These are phyloP conservation scores for Agrotis clavis DNA, from an alignment of 2,888 invertebrate species.

Conservation along the genomic window DNA sequence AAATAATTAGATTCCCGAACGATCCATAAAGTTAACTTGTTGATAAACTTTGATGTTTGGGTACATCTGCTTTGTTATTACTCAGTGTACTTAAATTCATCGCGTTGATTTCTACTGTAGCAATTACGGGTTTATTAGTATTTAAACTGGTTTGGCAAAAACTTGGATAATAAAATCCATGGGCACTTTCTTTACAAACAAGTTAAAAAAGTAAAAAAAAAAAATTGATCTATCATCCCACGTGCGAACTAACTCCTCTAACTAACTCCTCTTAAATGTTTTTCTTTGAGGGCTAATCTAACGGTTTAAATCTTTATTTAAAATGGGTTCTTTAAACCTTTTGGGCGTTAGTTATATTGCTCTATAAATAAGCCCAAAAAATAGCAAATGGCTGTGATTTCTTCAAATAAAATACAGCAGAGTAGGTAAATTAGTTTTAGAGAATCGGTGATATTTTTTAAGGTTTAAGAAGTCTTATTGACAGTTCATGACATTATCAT, in stretches of 20 bases:
- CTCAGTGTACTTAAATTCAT: too few species aligned
- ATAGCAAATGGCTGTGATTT: conserved; percentile 34
- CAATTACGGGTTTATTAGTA: too few species aligned
- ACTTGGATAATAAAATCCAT: background rate
- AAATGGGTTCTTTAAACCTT: background rate
- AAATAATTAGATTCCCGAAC: background rate
- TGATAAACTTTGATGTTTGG: background rate
- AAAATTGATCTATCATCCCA: background rate
- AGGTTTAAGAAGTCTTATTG: background rate
- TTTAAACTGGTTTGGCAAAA: background rate
- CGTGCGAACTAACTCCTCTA: too few species aligned
- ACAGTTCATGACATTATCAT: background rate
- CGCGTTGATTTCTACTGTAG: too few species aligned
- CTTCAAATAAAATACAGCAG: conserved; percentile 3
- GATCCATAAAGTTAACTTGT: background rate
- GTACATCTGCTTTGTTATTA: too few species aligned
- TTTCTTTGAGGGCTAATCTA: background rate
- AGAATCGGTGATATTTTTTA: conserved; percentile 34
- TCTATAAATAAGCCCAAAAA: conserved; percentile 4
- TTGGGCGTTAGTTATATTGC: background rate
- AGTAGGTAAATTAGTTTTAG: background rate
- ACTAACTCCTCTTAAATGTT: too few species aligned
- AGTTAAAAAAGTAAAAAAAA: too few species aligned
- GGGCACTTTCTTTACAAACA: background rate
- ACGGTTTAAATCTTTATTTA: background rate